Base-by-base conservation (phyloP, 2,113 vertebrate genomes). In the Leptosomus discolor region DNA sequence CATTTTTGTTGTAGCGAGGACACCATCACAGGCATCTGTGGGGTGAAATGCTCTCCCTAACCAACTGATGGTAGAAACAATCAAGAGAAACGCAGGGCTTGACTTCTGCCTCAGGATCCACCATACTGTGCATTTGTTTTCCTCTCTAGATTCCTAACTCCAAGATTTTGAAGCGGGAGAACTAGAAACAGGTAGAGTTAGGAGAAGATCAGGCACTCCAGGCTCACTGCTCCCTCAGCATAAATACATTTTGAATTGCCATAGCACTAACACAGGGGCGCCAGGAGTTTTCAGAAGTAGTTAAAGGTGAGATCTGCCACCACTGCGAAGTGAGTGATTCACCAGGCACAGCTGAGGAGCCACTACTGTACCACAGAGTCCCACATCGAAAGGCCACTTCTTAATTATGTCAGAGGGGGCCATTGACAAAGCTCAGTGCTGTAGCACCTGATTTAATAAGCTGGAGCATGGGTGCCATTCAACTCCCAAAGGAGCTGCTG, bases 101-200 rank as follows among this genome's bases (percentile, higher is more conserved):
- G 50, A 70, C 32, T 89, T 15, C 41, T 69, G 15, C 60, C 56
- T 77, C 13, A 6, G 90, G 36, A 73, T 46, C 43, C 51, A 71
- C 29, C 51, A 45, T 22, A 30, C 11, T 4, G 1, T 34, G 9
- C 39, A 18, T 50, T 73, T 73, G 24, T 36, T 92, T 70, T 85
- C 27, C 68, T 67, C 3, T 20, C 34, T 39, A 57, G 41, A 73
- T 41, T 36, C 0, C 0, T 45, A 46, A 41, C 18, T n/a, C 30
- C 15, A 64, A 58, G 37, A 51, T 58, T 75, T 81, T 71, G 23
- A 67, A 87, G 74, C 22, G 39, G 57, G 43, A 76, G 18, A 50
- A 36, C 9, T 19, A 81, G 32, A 58, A 77, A 34, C 11, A 78
- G 24, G 41, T 30, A 48, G 36, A 41, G 27, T 18, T 27, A 67